A percentile compares a stretch with the other conserved stretches of the same genome.
Conservation (phyloP, 2,797 vertebrate genomes). For the Podarcis lilfordi region DNA sequence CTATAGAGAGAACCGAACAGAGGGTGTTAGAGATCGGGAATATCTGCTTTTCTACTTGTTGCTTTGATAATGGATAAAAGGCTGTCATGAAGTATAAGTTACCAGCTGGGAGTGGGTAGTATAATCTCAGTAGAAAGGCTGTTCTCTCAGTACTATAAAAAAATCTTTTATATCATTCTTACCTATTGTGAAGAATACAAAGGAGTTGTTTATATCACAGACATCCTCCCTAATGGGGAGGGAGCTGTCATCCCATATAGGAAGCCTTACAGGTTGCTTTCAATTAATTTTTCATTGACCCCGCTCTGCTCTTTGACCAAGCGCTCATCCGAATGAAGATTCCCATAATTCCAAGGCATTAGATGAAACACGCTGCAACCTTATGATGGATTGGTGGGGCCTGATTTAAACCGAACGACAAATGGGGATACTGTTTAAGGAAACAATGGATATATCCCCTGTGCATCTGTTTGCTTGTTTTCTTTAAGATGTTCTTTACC, state of each 20-base stretch:
- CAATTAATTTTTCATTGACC: conserved; percentile 32
- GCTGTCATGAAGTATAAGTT: conserved; percentile 80
- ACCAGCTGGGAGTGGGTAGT: conserved; percentile 80
- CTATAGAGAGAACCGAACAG: conserved; percentile 75
- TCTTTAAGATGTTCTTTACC: neutral
- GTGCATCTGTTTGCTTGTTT: neutral
- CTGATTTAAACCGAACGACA: conserved; percentile 30
- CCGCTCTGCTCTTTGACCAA: conserved; percentile 18
- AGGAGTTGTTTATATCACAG: conserved; percentile 36
- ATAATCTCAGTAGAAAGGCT: conserved; percentile 71
- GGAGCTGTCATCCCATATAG: conserved; percentile 44
- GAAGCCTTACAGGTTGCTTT: conserved; percentile 49
- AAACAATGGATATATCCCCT: neutral
- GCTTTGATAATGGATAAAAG: conserved; percentile 90
- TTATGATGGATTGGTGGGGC: conserved; percentile 12
- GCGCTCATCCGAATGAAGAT: conserved; percentile 47
- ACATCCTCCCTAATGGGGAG: conserved; percentile 41
- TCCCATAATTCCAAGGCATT: conserved; percentile 46
- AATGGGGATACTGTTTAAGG: neutral
- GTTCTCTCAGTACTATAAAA: conserved; percentile 62
- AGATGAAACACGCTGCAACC: conserved; percentile 31
- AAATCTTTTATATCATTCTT: conserved; percentile 55
- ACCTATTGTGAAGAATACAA: conserved; percentile 6
- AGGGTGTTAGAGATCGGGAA: conserved; percentile 70
- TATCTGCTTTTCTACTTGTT: conserved; percentile 91